These are phyloP conservation scores for Nasonia oneida DNA, from an alignment of 2,888 invertebrate species.

Conservation along the genomic window DNA sequence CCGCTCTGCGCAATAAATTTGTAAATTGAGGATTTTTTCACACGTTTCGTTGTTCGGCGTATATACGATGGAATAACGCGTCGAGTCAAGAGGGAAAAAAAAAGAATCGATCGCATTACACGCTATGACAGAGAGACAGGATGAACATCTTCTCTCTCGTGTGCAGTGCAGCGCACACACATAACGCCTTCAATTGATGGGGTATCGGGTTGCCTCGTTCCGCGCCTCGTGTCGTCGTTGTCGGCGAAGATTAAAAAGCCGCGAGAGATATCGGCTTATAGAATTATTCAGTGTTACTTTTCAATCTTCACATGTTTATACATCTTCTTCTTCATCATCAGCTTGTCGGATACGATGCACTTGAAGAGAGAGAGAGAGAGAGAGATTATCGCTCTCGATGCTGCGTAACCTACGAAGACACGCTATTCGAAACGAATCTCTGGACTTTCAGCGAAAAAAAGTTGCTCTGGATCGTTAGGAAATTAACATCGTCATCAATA, in stretches of 20 bases:
- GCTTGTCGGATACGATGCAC: background rate
- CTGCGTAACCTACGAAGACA: background rate
- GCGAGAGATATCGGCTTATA: background rate
- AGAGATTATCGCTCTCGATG: background rate
- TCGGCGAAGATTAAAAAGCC: background rate
- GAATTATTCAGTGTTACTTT: background rate
- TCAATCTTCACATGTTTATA: background rate
- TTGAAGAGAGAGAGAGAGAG: background rate
- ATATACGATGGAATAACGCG: background rate
- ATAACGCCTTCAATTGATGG: background rate
- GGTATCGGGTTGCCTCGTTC: background rate
- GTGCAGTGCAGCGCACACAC: background rate
- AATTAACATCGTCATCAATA: slow-evolving; percentile 9
- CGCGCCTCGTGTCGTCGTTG: background rate
- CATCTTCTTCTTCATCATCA: background rate
- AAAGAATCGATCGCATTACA: background rate
- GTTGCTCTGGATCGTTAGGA: background rate
- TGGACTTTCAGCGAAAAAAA: background rate
- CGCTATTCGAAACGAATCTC: background rate
- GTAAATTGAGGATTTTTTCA: too few relatives aligned
- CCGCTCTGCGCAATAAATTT: too few relatives aligned
- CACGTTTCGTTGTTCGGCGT: too few relatives aligned
- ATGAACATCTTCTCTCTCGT: background rate
- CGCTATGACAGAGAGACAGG: background rate
- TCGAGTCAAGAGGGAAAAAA: background rate